Conservation (phyloP, 1,140 invertebrate genomes). For the Aphaenogaster ashmeadi region DNA sequence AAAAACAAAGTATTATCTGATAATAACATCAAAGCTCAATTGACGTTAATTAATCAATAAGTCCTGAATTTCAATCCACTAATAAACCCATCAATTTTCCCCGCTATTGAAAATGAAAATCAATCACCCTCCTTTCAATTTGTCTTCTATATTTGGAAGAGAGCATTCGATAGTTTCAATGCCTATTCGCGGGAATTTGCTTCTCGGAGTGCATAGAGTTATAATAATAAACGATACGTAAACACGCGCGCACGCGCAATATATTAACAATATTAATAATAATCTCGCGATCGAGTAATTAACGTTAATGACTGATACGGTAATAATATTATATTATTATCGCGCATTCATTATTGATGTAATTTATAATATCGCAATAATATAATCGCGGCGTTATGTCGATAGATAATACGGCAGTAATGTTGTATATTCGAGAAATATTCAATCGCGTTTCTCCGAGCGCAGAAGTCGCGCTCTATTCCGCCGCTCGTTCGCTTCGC, state of each 20-base stretch:
- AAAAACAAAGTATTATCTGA: neutral
- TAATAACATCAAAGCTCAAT: neutral
- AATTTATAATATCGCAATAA: conserved; percentile 29
- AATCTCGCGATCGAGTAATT: conserved; percentile 17
- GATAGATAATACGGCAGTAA: neutral
- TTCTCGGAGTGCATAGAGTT: neutral
- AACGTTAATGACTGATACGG: conserved; percentile 12
- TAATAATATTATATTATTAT: conserved; percentile 37
- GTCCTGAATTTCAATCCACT: neutral
- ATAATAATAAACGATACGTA: conserved; percentile 18
- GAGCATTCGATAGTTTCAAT: neutral
- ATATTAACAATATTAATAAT: conserved; percentile 25
- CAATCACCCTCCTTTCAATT: conserved; percentile 29
- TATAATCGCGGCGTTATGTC: neutral
- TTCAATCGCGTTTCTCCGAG: conserved; percentile 58
- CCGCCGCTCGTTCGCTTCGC: neutral
- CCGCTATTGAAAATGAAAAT: conserved; percentile 11
- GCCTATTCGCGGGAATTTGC: neutral
- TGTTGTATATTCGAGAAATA: conserved; percentile 72
- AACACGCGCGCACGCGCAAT: neutral
- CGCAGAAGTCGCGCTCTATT: conserved; percentile 4
- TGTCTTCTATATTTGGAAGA: conserved; percentile 20
- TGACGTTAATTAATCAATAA: conserved; percentile 28
- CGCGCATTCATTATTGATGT: conserved; percentile 8
- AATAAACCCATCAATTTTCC: conserved; percentile 10